These are phyloP conservation scores for Morone chrysops DNA, from an alignment of 2,113 vertebrate species.

Conservation along the genomic window DNA sequence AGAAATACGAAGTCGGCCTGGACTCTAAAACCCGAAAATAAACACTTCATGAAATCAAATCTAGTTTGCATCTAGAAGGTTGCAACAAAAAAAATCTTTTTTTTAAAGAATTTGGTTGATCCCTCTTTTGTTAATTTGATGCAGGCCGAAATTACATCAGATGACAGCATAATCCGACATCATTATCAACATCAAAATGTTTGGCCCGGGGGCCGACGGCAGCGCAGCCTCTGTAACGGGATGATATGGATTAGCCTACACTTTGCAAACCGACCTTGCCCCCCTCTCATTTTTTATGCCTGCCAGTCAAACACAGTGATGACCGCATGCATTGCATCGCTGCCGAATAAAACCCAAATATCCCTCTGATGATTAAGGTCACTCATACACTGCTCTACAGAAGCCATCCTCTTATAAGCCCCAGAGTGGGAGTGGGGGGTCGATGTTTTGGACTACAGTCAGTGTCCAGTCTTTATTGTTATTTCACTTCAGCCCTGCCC, in stretches of 20 bases:
- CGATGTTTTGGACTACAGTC: constrained; percentile 19
- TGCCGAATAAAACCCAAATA: constrained; percentile 79
- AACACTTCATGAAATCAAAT: constrained; percentile 59
- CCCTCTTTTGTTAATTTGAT: constrained; percentile 71
- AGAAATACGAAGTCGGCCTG: constrained; percentile 29
- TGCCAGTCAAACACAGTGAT: constrained; percentile 72
- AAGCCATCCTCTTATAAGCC: constrained; percentile 67
- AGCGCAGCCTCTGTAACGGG: constrained; percentile 67
- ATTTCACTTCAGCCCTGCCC: constrained; percentile 1
- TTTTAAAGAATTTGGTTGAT: constrained; percentile 69
- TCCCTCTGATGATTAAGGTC: constrained; percentile 84
- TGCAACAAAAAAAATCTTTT: constrained; percentile 41
- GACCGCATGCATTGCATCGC: constrained; percentile 56
- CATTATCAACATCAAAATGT: constrained; percentile 73
- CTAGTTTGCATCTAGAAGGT: constrained; percentile 53
- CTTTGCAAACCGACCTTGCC: constrained; percentile 73
- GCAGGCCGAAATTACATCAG: constrained; percentile 73
- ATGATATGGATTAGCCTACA: constrained; percentile 80
- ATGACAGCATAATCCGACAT: constrained; percentile 78
- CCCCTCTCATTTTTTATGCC: constrained; percentile 65
- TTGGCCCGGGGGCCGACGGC: constrained; percentile 59
- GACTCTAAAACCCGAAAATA: constrained; percentile 16
- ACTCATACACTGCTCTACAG: constrained; percentile 70
- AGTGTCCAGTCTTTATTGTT: constrained; percentile 39
- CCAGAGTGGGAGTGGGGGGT: neutral